Evolutionary conservation across 2,888 invertebrate genomes (phyloP), one percentile per base, ranked within the genome.

Genomic region (Abrostola triplasia): DNA sequence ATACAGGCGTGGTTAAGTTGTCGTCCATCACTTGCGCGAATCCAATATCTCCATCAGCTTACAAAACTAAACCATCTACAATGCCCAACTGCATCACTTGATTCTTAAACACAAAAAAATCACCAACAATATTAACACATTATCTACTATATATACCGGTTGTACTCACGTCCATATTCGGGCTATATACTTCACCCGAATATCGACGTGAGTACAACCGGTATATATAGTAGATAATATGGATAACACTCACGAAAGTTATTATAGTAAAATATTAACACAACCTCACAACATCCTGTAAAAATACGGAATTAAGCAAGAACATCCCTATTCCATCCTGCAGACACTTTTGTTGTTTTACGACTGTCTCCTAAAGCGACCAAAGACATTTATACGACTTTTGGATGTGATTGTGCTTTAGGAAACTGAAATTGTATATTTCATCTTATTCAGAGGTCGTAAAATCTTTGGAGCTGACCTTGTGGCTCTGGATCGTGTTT

Each of bases 351-450:
- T 36, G 52, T 40, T 13, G 56, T 8, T 67, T 71, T 71, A 67
- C 13, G 63, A 63, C 63, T 63, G 48, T 47, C 36, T 7, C 53
- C 67, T 57, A 52, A 67, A 59, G 70, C 35, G 63, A 53, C 58
- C 63, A 66, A 38, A 37, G 44, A 58, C 58, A 59, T 72, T 71
- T 72, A 72, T 72, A 59, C 59, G 63, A 72, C 57, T 47, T 47
- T 63, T 55, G 44, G 53, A 59, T 67, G 73, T 59, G 70, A 72
- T 71, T 71, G 63, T 53, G 55, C 44, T 56, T 72, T 40, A 63
- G 62, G 59, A 57, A 71, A 63, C 56, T 59, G 24, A 38, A 47
- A 41, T 72, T 72, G 72, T 67, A 67, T 71, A 63, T 64, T 67
- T 72, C 10, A 13, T 59, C 59, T 73, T 24, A 50, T 42, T 50